Conservation (phyloP, 2,113 vertebrate genomes). For the Turnix velox region DNA sequence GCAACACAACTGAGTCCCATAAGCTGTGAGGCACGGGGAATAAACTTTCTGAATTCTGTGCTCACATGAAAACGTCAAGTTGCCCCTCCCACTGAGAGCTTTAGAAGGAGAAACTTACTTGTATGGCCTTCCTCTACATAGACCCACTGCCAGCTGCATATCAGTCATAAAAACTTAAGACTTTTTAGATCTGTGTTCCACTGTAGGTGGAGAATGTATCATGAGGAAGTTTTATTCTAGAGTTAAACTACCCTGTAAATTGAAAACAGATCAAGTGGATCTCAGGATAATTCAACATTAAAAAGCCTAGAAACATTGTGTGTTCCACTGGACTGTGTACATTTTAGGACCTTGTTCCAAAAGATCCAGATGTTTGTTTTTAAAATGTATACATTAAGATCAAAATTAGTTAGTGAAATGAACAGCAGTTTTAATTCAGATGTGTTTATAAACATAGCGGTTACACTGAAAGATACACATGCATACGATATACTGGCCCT, state of each 20-base stretch:
- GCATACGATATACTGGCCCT: not conserved
- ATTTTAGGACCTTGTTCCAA: not conserved
- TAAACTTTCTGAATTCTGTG: not conserved
- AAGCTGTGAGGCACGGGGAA: not conserved
- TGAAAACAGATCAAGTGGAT: not conserved
- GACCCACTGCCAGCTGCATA: not conserved
- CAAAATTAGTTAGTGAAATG: not conserved
- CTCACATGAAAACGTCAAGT: not conserved
- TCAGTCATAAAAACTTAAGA: not conserved
- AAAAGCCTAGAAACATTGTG: not conserved
- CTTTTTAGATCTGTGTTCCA: not conserved
- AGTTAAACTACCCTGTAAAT: not conserved
- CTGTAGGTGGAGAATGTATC: not conserved
- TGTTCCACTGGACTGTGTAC: not conserved
- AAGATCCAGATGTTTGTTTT: constrained; percentile 22
- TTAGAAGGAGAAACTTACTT: not conserved
- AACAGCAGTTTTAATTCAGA: constrained; percentile 10
- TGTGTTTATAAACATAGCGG: constrained; percentile 20
- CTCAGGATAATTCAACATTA: not conserved
- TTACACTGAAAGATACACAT: not conserved
- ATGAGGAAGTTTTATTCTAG: not conserved
- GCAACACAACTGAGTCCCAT: not conserved
- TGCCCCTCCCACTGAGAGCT: not conserved
- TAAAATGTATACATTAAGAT: constrained; percentile 9
- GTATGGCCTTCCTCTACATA: not conserved